Percentiles rank a stretch among this genome's conserved stretches.
These are phyloP conservation scores for Zoanthus sansibaricus DNA, from an alignment of 92 coral and sea anemone genomes.

Conservation along the genomic window DNA sequence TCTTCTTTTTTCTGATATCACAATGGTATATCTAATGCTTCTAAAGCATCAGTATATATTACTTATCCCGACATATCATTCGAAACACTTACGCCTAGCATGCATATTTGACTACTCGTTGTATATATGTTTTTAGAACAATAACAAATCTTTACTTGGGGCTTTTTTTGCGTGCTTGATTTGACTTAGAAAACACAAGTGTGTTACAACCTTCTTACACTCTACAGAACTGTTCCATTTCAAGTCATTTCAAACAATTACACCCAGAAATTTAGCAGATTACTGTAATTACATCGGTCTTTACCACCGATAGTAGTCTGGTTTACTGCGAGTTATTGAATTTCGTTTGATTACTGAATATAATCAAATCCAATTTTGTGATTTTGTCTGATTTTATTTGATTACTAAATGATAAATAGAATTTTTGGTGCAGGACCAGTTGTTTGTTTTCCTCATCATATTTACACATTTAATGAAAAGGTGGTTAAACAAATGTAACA, in stretches of 20 bases:
- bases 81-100: not conserved
- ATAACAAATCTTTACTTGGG: conserved; percentile 35
- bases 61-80: too few relatives aligned
- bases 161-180: conserved; percentile 49
- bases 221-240: conserved; percentile 44
- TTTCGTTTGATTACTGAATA: too few relatives aligned
- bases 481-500: too few relatives aligned
- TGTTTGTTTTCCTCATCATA: too few relatives aligned
- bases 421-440: too few relatives aligned
- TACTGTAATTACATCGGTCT: not conserved
- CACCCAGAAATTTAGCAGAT: conserved; percentile 34
- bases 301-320: not conserved
- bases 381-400: too few relatives aligned
- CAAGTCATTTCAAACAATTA: conserved; percentile 32
- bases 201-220: not conserved
- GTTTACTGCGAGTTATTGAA: not conserved
- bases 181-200: not conserved
- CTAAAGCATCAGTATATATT: not conserved
- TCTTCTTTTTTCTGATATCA: conserved; percentile 10
- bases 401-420: too few relatives aligned
- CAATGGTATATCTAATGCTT: not conserved
- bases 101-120: not conserved
- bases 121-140: conserved; percentile 15
- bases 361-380: too few relatives aligned
- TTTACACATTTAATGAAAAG: too few relatives aligned